Evolutionary conservation across 35 echinoderm and acorn worm species (phyloP), one percentile per base, ranked within the genome.

Genomic region (Hemicentrotus pulcherrimus): DNA sequence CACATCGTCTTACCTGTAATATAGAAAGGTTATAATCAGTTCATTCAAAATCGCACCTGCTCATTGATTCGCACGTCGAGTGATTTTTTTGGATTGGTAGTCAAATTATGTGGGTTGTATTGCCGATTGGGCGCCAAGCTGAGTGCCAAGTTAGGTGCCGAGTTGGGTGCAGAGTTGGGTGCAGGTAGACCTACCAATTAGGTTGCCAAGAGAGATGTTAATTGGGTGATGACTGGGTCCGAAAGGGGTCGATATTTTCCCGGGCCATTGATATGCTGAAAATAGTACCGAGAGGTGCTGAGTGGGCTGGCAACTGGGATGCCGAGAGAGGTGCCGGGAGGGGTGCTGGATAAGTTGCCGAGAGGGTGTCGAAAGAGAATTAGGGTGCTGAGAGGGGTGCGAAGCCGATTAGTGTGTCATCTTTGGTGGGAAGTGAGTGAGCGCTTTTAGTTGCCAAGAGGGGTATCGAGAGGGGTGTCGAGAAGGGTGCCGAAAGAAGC

Each of bases 1-100:
- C 96, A 94, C 88, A 93, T 13, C 96, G 94, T 71, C 91, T 94
- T 19, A 97, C 78, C 96, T 97, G 96, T 24, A 90, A 95, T 31
- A 93, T 41, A 55, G 2, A 32, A 90, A 22, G 32, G 31, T n/a
- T 24, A 18, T 11, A 90, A 28, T 24, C 32, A 46, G 33, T 90
- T 90, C 1, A 90, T n/a, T 18, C 19, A 5, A 28, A 78, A 78
- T 78, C 6, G 19, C 24, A 28, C 65, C 4, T 22, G 65, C 28
- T 18, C 6, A 78, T 22, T 78, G 65, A n/a, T 28, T 78, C 15
- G 18, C 18, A 0, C 0, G 18, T 24, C 61, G 48, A 78, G 24
- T 9, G 2, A 59, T 11, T 11, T 59, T 41, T 59, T 2, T 59
- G 11, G 11, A 59, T 59, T 59, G 9, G 9, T 11, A 2, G 52